Conservation (phyloP, 2,113 vertebrate species). For the Silurus meridionalis region DNA sequence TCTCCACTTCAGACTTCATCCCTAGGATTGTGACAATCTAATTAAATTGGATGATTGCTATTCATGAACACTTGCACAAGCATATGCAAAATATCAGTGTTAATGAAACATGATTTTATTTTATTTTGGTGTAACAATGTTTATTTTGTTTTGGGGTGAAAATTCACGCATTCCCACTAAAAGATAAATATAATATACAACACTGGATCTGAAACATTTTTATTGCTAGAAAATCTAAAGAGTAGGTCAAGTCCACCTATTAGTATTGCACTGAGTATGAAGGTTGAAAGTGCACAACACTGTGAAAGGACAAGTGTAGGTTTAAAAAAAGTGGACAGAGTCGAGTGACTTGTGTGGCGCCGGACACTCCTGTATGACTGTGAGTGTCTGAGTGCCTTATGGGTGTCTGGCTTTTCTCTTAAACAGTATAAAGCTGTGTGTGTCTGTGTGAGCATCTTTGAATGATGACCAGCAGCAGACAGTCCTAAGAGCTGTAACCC, state of each 20-base stretch:
- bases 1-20: neutral
- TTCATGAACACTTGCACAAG: neutral
- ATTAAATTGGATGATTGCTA: neutral
- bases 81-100: neutral
- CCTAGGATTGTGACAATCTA: neutral
- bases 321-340: neutral
- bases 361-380: conserved; percentile 52
- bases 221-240: neutral
- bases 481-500: conserved; percentile 69
- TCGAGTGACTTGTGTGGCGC: conserved; percentile 40
- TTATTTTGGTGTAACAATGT: neutral
- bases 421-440: conserved; percentile 54
- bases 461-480: conserved; percentile 73
- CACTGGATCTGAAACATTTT: neutral
- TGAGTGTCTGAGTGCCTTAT: conserved; percentile 49
- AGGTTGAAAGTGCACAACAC: neutral
- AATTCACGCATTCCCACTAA: neutral
- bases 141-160: neutral
- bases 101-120: neutral
- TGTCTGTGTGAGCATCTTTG: conserved; percentile 59
- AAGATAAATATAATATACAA: neutral
- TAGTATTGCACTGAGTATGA: neutral
- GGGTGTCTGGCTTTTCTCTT: conserved; percentile 48
- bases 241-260: neutral
- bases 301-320: neutral